Evolutionary conservation across 2,113 vertebrate genomes (phyloP).

Genomic region (Columba livia): DNA sequence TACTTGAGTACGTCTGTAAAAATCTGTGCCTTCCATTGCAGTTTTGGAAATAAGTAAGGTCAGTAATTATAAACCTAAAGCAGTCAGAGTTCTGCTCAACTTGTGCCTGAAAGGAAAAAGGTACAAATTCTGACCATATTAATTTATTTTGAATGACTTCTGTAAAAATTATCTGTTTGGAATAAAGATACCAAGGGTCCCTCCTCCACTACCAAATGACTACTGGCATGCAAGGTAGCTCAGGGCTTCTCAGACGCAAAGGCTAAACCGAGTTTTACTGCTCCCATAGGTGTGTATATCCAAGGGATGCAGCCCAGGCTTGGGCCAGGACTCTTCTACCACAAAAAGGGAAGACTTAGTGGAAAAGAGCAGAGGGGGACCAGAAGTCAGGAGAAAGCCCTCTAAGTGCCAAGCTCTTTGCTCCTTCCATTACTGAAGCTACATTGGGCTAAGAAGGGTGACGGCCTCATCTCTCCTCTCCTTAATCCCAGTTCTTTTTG

Average conservation of each 20-base stretch:
- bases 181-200: accelerated
- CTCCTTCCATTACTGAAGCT: neutral
- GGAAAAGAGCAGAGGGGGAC: neutral
- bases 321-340: neutral
- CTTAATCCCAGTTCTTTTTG: accelerated
- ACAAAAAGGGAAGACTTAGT: neutral
- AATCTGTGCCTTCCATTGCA: neutral
- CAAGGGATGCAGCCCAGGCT: accelerated
- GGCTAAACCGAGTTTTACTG: neutral
- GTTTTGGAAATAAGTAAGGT: neutral
- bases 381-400: neutral
- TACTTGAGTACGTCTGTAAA: neutral
- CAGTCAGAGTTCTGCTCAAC: neutral
- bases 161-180: neutral
- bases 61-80: neutral
- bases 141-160: neutral
- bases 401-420: neutral
- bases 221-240: accelerated
- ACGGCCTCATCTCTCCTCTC: accelerated
- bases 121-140: accelerated
- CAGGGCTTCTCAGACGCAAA: neutral
- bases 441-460: accelerated
- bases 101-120: neutral
- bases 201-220: too few species aligned
- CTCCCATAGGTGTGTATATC: accelerated